Evolutionary conservation across 1,140 invertebrate species (phyloP).

Genomic region (Drosophila triauraria): DNA sequence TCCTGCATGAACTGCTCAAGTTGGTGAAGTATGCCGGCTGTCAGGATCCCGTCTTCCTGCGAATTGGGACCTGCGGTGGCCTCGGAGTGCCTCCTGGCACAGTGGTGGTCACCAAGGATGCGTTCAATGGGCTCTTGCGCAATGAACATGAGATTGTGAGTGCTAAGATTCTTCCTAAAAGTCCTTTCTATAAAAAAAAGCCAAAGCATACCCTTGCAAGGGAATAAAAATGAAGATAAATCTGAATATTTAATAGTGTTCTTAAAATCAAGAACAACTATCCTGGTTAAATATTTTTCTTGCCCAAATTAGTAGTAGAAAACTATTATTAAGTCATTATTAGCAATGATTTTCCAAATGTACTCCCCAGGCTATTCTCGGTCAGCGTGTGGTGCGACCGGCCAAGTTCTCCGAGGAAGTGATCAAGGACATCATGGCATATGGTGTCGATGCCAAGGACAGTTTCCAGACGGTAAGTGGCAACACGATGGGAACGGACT

Average conservation of each 20-base stretch:
- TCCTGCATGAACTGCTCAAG: conserved; percentile 97
- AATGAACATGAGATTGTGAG: conserved; percentile 89
- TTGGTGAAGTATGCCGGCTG: conserved; percentile 95
- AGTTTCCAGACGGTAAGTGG: conserved; percentile 91
- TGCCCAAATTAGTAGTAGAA: not conserved
- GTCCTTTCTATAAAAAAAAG: too few species aligned
- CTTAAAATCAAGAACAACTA: not conserved
- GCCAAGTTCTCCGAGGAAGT: conserved; percentile 93
- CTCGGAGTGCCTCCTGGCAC: conserved; percentile 94
- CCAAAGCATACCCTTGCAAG: too few species aligned
- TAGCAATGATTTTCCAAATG: not conserved
- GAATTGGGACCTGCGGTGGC: conserved; percentile 96
- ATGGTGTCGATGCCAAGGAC: conserved; percentile 88
- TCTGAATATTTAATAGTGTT: too few species aligned
- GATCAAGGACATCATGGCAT: conserved; percentile 89
- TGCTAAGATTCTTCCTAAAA: conserved; percentile 9
- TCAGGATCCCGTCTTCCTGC: conserved; percentile 94
- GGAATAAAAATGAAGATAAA: too few species aligned
- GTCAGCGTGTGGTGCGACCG: conserved; percentile 92
- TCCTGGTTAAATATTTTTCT: not conserved
- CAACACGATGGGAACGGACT: conserved; percentile 96
- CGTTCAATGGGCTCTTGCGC: conserved; percentile 92
- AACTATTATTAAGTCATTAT: not conserved
- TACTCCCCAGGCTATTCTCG: conserved; percentile 91
- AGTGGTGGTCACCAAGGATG: conserved; percentile 94